Percentiles rank a stretch among this genome's conserved stretches.
phyloP scores from a whole-genome alignment of 2,113 vertebrate genomes.

The Eidolon helvum region DNA sequence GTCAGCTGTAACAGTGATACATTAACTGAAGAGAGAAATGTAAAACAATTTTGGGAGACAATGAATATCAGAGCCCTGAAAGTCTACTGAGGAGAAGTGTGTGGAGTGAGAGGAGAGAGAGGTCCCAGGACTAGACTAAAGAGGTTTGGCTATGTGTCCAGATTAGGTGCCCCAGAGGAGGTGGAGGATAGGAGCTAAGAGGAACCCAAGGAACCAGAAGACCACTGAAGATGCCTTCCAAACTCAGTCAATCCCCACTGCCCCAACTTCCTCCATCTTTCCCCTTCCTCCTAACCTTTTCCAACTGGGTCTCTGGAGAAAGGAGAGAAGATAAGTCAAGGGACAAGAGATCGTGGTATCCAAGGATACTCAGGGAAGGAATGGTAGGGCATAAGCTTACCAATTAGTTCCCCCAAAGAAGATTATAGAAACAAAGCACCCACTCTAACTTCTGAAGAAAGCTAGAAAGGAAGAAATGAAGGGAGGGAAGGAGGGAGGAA shows the following conservation, averaged over 20 bases:
- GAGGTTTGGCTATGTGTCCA: background rate
- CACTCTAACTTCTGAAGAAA: background rate
- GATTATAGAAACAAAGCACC: background rate
- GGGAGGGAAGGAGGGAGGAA: too few species aligned
- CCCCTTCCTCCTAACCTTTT: background rate
- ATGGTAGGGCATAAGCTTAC: background rate
- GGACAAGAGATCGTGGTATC: background rate
- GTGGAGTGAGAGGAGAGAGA: fast-evolving
- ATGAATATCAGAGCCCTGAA: background rate
- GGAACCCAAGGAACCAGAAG: background rate
- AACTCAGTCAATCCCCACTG: background rate
- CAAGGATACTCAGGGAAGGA: background rate
- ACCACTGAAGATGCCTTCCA: background rate
- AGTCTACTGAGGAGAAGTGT: background rate
- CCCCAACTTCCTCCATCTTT: background rate
- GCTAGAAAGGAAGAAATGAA: background rate
- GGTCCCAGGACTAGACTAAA: background rate
- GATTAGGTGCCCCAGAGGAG: background rate
- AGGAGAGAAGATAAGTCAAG: background rate
- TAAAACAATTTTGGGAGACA: background rate
- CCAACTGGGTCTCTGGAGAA: background rate
- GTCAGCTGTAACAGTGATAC: background rate
- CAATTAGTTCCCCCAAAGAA: background rate
- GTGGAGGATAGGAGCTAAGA: background rate
- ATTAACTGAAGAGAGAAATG: background rate